phyloP scores from a whole-genome alignment of 92 coral and sea anemone species.

The Heliopora coerulea region DNA sequence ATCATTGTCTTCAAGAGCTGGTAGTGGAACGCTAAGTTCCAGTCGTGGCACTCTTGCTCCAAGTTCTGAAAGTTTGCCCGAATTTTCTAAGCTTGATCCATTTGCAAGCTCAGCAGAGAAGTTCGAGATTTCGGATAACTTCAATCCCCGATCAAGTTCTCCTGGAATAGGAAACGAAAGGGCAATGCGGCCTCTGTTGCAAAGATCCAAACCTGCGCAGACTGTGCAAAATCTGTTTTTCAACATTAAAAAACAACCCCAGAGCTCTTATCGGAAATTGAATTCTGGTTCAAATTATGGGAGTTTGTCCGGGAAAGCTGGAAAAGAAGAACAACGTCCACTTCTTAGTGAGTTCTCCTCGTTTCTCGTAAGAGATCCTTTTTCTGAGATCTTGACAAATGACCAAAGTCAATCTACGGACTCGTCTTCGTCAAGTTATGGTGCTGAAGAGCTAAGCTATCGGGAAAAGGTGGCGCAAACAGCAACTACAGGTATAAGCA shows the following conservation, averaged over 20 bases:
- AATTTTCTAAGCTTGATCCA: constrained; percentile 38
- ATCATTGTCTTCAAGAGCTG: neutral
- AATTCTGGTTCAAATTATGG: neutral
- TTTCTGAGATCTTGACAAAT: neutral
- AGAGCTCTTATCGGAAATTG: neutral
- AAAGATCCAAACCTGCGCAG: too few species aligned
- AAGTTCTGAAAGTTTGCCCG: neutral
- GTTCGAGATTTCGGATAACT: neutral
- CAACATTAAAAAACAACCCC: neutral
- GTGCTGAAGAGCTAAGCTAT: neutral
- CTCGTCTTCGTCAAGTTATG: neutral
- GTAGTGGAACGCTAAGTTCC: neutral
- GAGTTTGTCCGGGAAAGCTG: neutral
- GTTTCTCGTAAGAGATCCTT: constrained; percentile 28
- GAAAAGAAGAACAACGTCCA: neutral
- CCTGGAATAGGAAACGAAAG: neutral
- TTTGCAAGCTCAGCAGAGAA: constrained; percentile 4
- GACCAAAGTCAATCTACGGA: neutral
- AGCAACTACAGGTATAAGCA: neutral
- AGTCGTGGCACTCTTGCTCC: neutral
- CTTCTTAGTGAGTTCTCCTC: constrained; percentile 5
- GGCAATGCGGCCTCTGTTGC: too few species aligned
- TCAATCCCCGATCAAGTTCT: neutral
- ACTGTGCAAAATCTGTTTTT: too few species aligned
- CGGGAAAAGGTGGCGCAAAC: neutral